Evolutionary conservation across 1,140 invertebrate genomes (phyloP), one percentile per base, ranked within the genome.

Genomic region (Euura lappo): DNA sequence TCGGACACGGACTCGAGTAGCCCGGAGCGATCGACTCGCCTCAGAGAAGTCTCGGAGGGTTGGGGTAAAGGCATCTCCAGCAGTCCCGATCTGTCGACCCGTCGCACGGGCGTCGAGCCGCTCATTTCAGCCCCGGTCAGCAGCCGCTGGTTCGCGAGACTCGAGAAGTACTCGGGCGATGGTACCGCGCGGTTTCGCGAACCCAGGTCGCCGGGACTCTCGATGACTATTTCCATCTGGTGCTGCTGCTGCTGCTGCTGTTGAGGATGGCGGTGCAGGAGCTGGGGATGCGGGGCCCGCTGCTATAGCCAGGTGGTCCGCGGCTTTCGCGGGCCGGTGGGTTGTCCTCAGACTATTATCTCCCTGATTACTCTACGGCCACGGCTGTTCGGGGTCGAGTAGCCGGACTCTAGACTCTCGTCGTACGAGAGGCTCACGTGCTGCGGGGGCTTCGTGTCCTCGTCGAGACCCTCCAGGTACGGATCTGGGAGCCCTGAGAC

Each of bases 351-450:
- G 83, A 98, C 96, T 86, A 98, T 97, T 85, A 98, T 97, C 87
- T 97, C 96, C 74, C 96, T 91, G 81, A 98, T 97, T 82, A 98
- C 95, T 83, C 96, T 89, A 71, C 95, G 90, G 78, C 94, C 94
- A 80, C 95, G 92, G 77, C 95, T 96, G 88, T 97, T 97, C 64
- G 96, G 96, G 72, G 96, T 97, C 65, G 96, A 97, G 85, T 97
- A 97, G 6, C 96, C 96, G 68, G 95, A 96, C 86, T 97, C 96
- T 10, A 97, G 90, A 75, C 94, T 96, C 86, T 97, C 96, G 87
- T 97, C 96, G 86, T 96, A 97, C 81, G 94, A 94, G 72, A 97
- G 90, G 66, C 94, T 94, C 80, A 95, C 91, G 84, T 96, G 94
- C 81, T 94, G 93, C 69, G 93, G 92, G n/a, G 93, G 93, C 83